Percentiles rank a stretch among this genome's conserved stretches.
phyloP scores from a whole-genome alignment of 2,888 invertebrate genomes.

The Ptilodon capucinus region DNA sequence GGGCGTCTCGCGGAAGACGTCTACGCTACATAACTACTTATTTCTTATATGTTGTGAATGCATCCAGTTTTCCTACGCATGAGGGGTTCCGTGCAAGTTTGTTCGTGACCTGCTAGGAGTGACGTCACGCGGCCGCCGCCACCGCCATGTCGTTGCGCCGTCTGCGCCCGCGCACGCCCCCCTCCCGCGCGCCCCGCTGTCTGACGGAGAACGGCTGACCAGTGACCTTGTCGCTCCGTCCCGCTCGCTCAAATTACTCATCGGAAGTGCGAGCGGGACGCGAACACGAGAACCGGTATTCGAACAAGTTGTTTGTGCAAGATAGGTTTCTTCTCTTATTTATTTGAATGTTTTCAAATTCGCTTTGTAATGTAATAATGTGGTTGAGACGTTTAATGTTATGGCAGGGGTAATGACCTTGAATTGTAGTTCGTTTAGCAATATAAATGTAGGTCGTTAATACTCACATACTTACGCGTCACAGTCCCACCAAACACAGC shows the following conservation, averaged over 20 bases:
- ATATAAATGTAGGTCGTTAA: conserved; percentile 50
- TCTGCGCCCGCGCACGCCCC: conserved; percentile 68
- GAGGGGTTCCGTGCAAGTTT: conserved; percentile 62
- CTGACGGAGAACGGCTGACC: conserved; percentile 77
- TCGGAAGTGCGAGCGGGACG: conserved; percentile 46
- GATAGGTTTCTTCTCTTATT: conserved; percentile 74
- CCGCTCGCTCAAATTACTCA: conserved; percentile 49
- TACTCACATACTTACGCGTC: conserved; percentile 12
- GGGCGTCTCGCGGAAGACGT: conserved; percentile 40
- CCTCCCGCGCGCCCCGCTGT: conserved; percentile 66
- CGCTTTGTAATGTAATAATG: conserved; percentile 67
- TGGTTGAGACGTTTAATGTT: conserved; percentile 58
- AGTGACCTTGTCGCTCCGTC: conserved; percentile 76
- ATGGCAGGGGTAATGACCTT: conserved; percentile 71
- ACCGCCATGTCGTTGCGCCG: conserved; percentile 66
- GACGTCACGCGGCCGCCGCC: conserved; percentile 64
- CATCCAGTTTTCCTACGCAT: conserved; percentile 73
- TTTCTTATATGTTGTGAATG: conserved; percentile 56
- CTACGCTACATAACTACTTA: conserved; percentile 46
- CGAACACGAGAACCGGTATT: conserved; percentile 55
- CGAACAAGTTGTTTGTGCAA: conserved; percentile 71
- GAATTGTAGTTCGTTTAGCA: conserved; percentile 55
- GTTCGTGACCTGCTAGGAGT: conserved; percentile 57
- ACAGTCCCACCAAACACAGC: conserved; percentile 14
- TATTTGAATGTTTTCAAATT: conserved; percentile 75